Base-by-base conservation (phyloP, 2,113 vertebrate genomes). In the Halichoerus grypus region DNA sequence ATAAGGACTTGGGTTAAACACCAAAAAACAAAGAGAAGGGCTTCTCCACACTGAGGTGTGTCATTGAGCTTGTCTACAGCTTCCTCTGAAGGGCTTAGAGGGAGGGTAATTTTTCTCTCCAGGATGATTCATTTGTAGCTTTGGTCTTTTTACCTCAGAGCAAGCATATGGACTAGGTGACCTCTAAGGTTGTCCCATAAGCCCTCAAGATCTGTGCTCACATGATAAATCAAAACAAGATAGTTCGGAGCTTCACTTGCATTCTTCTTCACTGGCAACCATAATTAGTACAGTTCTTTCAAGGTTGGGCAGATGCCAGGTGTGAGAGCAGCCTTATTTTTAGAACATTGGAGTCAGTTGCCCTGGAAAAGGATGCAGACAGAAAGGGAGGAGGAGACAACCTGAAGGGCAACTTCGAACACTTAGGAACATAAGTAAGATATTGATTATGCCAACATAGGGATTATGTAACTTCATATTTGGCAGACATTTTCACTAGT, bases 171-270 rank as follows among this genome's bases (percentile, higher is more conserved):
- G 21, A 89, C 14, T 46, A 76, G 28, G 36, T 88, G 55, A 92
- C 13, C 63, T 96, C 19, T 15, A 65, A 92, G 88, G 39, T 88
- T 59, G 86, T 19, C 33, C 28, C n/a, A 13, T 31, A 84, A 92
- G 42, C 39, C 83, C 19, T 95, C 55, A 81, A 92, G 28, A 74
- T 84, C 46, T 96, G 46, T 88, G 74, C 93, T 92, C 63, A 85
- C 51, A 84, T 94, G 61, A 90, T 61, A 94, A 79, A 88, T 91
- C 77, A 85, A 92, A 81, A 79, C 53, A 91, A 93, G 71, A 77
- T 2, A 94, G 24, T 84, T 71, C 71, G 51, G 59, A 72, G 65
- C 53, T 80, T 67, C 46, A 33, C 28, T 39, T 15, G 4, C 4
- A 8, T 46, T 92, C 39, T 84, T 81, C 24, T 69, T 91, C 19